These are phyloP conservation scores for Laterallus jamaicensis DNA, from an alignment of 2,113 vertebrate genomes.

Conservation along the genomic window DNA sequence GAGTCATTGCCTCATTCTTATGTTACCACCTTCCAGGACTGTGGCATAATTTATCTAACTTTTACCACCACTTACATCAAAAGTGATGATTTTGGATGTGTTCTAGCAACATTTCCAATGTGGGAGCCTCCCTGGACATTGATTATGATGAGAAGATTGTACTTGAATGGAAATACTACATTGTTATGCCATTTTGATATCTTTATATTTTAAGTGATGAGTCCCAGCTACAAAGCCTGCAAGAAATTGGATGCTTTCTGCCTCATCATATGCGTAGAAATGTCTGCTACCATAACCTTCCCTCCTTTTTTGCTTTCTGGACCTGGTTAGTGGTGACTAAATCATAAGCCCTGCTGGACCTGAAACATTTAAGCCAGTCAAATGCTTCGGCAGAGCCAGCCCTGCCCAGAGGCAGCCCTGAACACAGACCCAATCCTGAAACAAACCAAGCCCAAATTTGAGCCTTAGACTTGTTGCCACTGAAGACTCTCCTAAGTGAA, in stretches of 20 bases:
- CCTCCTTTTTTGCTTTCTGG: background rate
- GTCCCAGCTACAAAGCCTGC: background rate
- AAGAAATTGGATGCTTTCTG: background rate
- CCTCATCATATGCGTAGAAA: background rate
- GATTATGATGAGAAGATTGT: background rate
- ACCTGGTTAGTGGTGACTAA: background rate
- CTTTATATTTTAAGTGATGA: background rate
- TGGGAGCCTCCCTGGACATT: background rate
- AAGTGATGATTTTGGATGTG: slow-evolving; percentile 4
- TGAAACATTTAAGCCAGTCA: background rate
- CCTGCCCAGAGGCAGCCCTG: background rate
- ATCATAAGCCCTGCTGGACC: background rate
- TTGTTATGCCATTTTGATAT: background rate
- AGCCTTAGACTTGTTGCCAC: background rate
- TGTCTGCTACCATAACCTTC: background rate
- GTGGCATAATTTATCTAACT: slow-evolving; percentile 44
- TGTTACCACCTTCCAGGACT: slow-evolving; percentile 16
- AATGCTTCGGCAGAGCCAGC: background rate
- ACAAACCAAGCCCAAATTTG: background rate
- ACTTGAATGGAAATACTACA: background rate
- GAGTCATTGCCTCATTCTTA: slow-evolving; percentile 30
- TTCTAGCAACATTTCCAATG: background rate
- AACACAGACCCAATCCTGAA: background rate
- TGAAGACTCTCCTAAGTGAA: background rate
- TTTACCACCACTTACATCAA: slow-evolving; percentile 30